Conservation (phyloP, 2,113 vertebrate genomes). For the Myrmophylax atrothorax region DNA sequence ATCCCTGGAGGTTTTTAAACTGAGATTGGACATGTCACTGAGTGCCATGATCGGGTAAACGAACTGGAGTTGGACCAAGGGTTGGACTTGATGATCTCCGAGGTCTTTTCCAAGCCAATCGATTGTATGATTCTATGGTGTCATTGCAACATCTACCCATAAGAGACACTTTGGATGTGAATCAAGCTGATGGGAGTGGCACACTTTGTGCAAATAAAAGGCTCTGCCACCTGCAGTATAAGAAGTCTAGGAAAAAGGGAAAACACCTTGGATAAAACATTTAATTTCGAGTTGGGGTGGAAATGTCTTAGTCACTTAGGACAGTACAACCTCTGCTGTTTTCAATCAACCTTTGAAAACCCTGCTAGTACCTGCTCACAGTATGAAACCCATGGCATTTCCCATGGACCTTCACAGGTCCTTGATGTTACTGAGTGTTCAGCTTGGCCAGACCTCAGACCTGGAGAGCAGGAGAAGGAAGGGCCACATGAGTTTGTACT, state of each 20-base stretch:
- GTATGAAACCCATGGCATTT: background rate
- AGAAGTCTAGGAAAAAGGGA: background rate
- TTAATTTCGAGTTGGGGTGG: background rate
- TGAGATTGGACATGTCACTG: too few relatives aligned
- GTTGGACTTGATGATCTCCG: too few relatives aligned
- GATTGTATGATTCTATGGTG: too few relatives aligned
- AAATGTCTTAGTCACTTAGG: background rate
- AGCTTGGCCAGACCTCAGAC: background rate
- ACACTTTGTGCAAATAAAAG: background rate
- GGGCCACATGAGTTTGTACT: background rate
- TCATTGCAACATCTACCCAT: background rate
- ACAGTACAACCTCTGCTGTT: background rate
- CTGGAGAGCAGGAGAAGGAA: background rate
- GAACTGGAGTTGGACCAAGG: too few relatives aligned
- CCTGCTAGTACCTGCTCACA: background rate
- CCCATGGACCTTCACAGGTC: background rate
- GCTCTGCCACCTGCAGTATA: background rate
- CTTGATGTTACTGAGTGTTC: background rate
- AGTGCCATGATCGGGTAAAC: too few relatives aligned
- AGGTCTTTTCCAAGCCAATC: too few relatives aligned
- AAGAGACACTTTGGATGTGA: background rate
- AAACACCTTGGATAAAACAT: background rate
- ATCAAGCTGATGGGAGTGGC: background rate
- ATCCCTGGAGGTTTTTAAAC: too few relatives aligned
- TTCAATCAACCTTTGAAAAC: background rate